Evolutionary conservation across 2,113 vertebrate genomes (phyloP).

Genomic region (Rynchops niger): DNA sequence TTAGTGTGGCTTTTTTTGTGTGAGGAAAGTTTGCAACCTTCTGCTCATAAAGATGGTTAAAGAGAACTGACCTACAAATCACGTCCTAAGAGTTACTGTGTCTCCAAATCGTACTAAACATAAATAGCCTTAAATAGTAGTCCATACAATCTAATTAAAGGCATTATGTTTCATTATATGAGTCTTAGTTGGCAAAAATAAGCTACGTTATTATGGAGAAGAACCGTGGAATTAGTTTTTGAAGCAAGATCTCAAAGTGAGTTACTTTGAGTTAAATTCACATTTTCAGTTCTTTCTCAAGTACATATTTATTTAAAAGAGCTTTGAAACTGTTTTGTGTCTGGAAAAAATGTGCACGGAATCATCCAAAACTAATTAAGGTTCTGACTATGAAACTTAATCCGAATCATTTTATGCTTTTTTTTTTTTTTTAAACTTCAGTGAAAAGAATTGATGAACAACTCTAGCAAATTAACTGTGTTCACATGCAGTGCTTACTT

Average conservation of each 20-base stretch:
- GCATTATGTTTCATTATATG: background rate
- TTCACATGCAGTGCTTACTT: background rate
- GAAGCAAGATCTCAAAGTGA: slow-evolving; percentile 7
- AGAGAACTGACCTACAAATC: background rate
- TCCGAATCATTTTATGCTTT: background rate
- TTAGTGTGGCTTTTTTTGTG: background rate
- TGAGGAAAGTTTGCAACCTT: background rate
- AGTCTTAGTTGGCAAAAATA: slow-evolving; percentile 13
- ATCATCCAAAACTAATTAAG: background rate
- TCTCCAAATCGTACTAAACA: background rate
- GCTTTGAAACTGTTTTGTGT: background rate
- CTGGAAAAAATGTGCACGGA: background rate
- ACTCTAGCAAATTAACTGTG: background rate
- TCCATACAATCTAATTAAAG: slow-evolving; percentile 11
- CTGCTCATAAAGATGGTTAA: background rate
- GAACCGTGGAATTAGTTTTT: slow-evolving; percentile 35
- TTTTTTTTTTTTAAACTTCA: background rate
- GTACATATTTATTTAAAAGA: background rate
- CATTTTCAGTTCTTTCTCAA: background rate
- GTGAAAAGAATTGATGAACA: background rate
- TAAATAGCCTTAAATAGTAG: background rate
- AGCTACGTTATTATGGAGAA: background rate
- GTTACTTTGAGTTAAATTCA: background rate
- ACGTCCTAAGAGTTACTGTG: background rate
- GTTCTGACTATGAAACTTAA: background rate